These are phyloP conservation scores for Fabriciana adippe DNA, from an alignment of 2,888 invertebrate genomes.

Conservation along the genomic window DNA sequence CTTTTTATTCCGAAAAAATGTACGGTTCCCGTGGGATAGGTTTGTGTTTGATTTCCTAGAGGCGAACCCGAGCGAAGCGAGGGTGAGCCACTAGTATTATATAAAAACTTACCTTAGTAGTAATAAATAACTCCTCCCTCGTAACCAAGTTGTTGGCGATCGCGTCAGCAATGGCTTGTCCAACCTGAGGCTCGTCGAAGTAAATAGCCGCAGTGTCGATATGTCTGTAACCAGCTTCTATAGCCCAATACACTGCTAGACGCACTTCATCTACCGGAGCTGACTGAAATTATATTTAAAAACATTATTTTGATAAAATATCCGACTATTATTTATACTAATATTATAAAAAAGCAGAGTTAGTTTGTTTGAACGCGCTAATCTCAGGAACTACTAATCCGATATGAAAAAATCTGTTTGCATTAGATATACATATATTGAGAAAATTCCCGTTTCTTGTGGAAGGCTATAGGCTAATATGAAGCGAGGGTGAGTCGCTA, in stretches of 20 bases:
- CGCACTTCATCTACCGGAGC: constrained; percentile 58
- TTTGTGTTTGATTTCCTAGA: no score
- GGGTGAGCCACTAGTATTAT: neutral
- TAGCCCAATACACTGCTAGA: constrained; percentile 75
- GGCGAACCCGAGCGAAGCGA: no score
- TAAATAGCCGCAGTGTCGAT: constrained; percentile 85
- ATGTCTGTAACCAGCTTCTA: constrained; percentile 84
- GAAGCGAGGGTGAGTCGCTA: no score
- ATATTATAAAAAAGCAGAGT: neutral
- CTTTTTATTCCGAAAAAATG: no score
- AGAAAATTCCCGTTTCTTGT: no score
- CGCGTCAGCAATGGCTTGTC: constrained; percentile 78
- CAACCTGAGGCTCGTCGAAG: constrained; percentile 80
- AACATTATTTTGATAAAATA: neutral
- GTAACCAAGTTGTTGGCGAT: constrained; percentile 74
- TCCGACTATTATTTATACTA: neutral
- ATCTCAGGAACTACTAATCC: no score
- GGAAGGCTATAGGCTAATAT: no score
- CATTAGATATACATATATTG: no score
- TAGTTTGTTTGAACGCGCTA: no score
- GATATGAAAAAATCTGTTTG: no score
- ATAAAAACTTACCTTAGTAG: constrained; percentile 71
- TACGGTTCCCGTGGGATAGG: no score
- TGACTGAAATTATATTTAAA: constrained; percentile 37
- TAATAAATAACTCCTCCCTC: constrained; percentile 81